A percentile compares a stretch with the other conserved stretches of the same genome.
Conservation (phyloP, 1,140 invertebrate genomes). For the Parapsyche elsis region DNA sequence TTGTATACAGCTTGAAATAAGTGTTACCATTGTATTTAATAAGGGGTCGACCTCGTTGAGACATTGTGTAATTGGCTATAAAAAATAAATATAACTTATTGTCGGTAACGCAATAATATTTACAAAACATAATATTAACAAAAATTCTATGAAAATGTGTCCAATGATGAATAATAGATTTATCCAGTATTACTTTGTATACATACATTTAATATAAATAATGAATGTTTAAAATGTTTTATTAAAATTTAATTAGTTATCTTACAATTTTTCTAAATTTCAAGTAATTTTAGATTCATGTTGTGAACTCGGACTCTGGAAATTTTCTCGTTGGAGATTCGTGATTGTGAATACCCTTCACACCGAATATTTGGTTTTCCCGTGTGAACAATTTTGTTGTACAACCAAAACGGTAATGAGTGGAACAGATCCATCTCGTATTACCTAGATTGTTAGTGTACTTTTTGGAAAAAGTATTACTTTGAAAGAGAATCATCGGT, state of each 20-base stretch:
- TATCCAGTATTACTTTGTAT: too few relatives aligned
- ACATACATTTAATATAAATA: too few relatives aligned
- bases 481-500: neutral
- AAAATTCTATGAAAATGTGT: too few relatives aligned
- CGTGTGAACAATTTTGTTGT: neutral
- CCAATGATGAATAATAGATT: too few relatives aligned
- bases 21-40: slow-evolving; percentile 25
- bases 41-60: neutral
- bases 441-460: neutral
- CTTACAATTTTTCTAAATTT: too few relatives aligned
- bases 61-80: neutral
- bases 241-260: too few relatives aligned
- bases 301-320: too few relatives aligned
- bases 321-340: neutral
- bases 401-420: neutral
- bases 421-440: slow-evolving; percentile 4
- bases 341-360: neutral
- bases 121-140: too few relatives aligned
- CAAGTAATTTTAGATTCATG: too few relatives aligned
- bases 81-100: neutral
- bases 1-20: slow-evolving; percentile 8
- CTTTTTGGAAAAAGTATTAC: neutral
- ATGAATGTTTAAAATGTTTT: too few relatives aligned
- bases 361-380: neutral
- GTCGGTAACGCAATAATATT: too few relatives aligned